These are phyloP conservation scores for Latrodectus geometricus DNA, from an alignment of 1,140 invertebrate species.

Conservation along the genomic window DNA sequence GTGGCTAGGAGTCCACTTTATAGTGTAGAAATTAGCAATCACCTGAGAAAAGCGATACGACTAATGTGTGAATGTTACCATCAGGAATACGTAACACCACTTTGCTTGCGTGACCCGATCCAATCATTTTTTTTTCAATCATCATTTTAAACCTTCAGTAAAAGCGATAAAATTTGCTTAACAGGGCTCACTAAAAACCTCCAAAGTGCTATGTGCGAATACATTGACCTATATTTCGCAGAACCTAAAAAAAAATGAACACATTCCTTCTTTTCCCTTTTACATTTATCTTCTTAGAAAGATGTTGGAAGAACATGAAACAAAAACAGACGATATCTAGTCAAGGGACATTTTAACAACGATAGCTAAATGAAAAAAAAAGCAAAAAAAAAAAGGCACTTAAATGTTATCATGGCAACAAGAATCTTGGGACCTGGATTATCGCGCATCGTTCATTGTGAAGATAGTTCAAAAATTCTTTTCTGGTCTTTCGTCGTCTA, in stretches of 20 bases:
- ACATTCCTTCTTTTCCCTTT: neutral
- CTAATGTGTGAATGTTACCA: no score
- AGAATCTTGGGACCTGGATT: slow-evolving; percentile 1
- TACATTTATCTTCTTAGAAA: neutral
- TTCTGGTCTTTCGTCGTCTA: neutral
- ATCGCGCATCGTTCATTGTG: slow-evolving; percentile 33
- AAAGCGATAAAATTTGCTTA: no score
- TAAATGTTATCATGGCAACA: neutral
- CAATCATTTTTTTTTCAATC: no score
- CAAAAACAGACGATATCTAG: neutral
- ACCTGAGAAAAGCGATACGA: no score
- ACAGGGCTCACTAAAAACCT: no score
- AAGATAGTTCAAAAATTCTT: slow-evolving; percentile 37
- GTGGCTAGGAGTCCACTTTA: no score
- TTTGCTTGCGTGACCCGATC: no score
- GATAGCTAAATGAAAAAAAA: neutral
- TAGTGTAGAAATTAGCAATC: no score
- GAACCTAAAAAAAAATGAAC: neutral
- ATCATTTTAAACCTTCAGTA: no score
- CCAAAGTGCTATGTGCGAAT: neutral
- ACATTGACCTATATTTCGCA: neutral
- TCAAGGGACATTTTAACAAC: no score
- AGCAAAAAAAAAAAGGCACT: neutral
- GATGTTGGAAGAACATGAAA: neutral
- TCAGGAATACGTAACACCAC: no score